Conservation (phyloP, 1,140 invertebrate genomes). For the Capitella teleta region DNA sequence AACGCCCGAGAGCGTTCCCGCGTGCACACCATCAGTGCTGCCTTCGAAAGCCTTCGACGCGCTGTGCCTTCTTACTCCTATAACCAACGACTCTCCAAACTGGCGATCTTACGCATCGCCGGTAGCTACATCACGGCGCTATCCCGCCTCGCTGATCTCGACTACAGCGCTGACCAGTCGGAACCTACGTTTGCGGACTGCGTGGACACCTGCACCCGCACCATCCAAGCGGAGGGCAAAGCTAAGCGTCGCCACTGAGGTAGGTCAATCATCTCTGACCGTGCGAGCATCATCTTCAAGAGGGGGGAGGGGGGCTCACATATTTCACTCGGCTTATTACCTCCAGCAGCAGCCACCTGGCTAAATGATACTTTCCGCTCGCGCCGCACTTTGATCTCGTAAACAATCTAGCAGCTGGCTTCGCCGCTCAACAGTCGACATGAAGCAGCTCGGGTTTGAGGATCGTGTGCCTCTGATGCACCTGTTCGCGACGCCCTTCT, state of each 20-base stretch:
- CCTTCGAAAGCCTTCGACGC: slow-evolving; percentile 74
- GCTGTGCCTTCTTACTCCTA: slow-evolving; percentile 81
- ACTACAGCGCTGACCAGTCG: slow-evolving; percentile 45
- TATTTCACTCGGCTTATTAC: too few relatives aligned
- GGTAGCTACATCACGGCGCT: slow-evolving; percentile 68
- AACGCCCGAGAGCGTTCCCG: slow-evolving; percentile 82
- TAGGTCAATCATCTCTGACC: too few relatives aligned
- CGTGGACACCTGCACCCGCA: slow-evolving; percentile 71
- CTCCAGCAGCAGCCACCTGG: too few relatives aligned
- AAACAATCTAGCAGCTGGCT: too few relatives aligned
- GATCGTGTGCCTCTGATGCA: too few relatives aligned
- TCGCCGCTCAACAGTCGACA: too few relatives aligned
- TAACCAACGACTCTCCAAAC: slow-evolving; percentile 82
- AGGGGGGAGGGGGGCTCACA: too few relatives aligned
- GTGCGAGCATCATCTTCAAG: too few relatives aligned
- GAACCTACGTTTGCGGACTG: slow-evolving; percentile 56
- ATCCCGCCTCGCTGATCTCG: slow-evolving; percentile 54
- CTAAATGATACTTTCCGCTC: too few relatives aligned
- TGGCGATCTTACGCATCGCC: slow-evolving; percentile 81
- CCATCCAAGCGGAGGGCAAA: slow-evolving; percentile 84
- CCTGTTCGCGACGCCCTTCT: too few relatives aligned
- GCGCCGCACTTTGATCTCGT: too few relatives aligned
- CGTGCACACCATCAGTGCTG: slow-evolving; percentile 88
- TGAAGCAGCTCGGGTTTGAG: too few relatives aligned
- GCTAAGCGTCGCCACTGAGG: slow-evolving; percentile 47